Evolutionary conservation across 2,888 invertebrate species (phyloP).

Genomic region (Meta bourneti): DNA sequence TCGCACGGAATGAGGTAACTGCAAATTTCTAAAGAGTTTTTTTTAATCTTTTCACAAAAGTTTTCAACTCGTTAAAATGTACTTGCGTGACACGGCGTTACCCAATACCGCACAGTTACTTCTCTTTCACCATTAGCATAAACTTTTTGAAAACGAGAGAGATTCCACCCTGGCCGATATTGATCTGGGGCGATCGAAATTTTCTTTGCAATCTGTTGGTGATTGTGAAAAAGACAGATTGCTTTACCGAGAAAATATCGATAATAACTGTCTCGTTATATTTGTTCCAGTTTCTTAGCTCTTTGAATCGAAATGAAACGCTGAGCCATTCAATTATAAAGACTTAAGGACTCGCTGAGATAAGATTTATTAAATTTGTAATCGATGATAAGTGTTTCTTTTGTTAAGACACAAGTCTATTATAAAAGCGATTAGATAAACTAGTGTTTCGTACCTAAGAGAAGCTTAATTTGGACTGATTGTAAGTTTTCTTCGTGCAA

Average conservation of each 20-base stretch:
- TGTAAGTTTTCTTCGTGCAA: no score
- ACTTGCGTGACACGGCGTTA: neutral
- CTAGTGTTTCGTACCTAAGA: no score
- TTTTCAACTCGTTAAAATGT: slow-evolving; percentile 21
- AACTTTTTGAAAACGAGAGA: slow-evolving; percentile 6
- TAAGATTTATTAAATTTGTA: no score
- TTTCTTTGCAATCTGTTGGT: slow-evolving; percentile 3
- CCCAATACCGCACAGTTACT: neutral
- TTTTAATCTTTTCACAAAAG: neutral
- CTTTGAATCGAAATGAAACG: no score
- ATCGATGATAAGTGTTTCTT: no score
- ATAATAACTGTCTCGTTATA: neutral
- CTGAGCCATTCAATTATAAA: no score
- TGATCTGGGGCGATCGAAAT: neutral
- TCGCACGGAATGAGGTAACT: neutral
- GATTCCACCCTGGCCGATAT: neutral
- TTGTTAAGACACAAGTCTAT: no score
- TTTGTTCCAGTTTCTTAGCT: neutral
- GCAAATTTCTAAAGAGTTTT: neutral
- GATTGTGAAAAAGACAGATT: no score
- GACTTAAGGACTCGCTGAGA: no score
- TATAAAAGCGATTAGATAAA: no score
- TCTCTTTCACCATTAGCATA: slow-evolving; percentile 8
- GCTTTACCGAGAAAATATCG: slow-evolving; percentile 7
- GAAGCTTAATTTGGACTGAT: no score